phyloP scores from a whole-genome alignment of 2,797 vertebrate genomes.

The Phrynocephalus guinanensis region DNA sequence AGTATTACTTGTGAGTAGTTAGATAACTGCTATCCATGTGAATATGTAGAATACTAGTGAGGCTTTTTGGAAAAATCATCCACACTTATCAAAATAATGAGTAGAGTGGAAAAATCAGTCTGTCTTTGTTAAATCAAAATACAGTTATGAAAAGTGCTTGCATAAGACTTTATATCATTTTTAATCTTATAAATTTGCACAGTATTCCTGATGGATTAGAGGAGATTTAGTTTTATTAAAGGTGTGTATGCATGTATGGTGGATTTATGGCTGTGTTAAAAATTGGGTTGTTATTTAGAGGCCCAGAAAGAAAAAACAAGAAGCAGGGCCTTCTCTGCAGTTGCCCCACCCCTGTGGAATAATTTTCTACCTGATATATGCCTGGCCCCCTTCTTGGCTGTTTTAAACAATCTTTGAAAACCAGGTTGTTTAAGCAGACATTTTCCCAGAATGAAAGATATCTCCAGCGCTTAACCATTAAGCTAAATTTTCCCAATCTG shows the following conservation, averaged over 20 bases:
- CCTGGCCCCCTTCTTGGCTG: too few species aligned
- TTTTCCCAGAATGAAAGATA: too few species aligned
- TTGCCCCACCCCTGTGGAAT: too few species aligned
- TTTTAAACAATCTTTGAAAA: too few species aligned
- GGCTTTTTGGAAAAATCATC: neutral
- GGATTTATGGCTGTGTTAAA: neutral
- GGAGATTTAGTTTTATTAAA: slow-evolving; percentile 32
- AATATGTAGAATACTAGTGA: neutral
- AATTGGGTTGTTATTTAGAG: neutral
- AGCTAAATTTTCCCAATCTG: too few species aligned
- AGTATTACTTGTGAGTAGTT: neutral
- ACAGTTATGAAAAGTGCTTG: neutral
- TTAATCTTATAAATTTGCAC: neutral
- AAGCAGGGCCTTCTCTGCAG: too few species aligned
- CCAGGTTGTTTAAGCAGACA: too few species aligned
- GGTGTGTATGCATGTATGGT: neutral
- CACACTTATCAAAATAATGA: neutral
- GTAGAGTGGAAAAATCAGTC: neutral
- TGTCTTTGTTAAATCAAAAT: slow-evolving; percentile 4
- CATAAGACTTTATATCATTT: neutral
- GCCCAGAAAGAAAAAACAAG: too few species aligned
- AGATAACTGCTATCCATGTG: too few species aligned
- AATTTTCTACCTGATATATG: too few species aligned
- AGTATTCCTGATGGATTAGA: neutral
- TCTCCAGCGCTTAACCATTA: too few species aligned